Conservation (phyloP, 2,797 vertebrate genomes). For the Chaetophractus vellerosus region DNA sequence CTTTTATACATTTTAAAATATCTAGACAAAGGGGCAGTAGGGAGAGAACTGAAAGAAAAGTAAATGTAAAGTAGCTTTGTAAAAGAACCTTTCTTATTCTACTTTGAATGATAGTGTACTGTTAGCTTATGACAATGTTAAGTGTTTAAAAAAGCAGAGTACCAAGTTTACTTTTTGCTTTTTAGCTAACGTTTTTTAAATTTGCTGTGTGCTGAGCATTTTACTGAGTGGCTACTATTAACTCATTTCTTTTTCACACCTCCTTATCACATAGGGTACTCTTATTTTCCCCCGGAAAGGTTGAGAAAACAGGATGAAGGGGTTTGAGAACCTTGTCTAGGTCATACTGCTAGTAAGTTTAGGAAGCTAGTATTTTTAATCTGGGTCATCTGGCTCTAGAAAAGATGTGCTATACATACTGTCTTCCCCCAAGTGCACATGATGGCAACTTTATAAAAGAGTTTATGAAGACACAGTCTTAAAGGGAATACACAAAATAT, state of each 20-base stretch:
- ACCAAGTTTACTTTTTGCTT: conserved; percentile 30
- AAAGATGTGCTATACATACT: not conserved
- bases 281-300: not conserved
- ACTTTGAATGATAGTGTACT: conserved; percentile 43
- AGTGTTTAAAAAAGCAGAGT: conserved; percentile 29
- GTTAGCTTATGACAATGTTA: conserved; percentile 43
- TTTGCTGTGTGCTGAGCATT: not conserved
- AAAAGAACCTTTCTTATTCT: conserved; percentile 20
- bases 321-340: conserved; percentile 39
- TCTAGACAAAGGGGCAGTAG: conserved; percentile 43
- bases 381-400: not conserved
- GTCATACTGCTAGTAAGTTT: conserved; percentile 35
- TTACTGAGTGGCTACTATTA: conserved; percentile 14
- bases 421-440: not conserved
- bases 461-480: not conserved
- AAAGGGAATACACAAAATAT: conserved; percentile 43
- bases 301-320: conserved; percentile 56
- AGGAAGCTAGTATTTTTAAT: conserved; percentile 60
- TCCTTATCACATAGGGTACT: not conserved
- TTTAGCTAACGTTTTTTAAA: conserved; percentile 34
- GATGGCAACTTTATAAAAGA: conserved; percentile 28
- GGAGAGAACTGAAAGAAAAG: conserved; percentile 40
- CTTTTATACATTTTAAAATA: conserved; percentile 59
- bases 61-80: conserved; percentile 14
- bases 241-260: conserved; percentile 49